Conservation (phyloP, 2,113 vertebrate genomes). For the Catagonus wagneri region DNA sequence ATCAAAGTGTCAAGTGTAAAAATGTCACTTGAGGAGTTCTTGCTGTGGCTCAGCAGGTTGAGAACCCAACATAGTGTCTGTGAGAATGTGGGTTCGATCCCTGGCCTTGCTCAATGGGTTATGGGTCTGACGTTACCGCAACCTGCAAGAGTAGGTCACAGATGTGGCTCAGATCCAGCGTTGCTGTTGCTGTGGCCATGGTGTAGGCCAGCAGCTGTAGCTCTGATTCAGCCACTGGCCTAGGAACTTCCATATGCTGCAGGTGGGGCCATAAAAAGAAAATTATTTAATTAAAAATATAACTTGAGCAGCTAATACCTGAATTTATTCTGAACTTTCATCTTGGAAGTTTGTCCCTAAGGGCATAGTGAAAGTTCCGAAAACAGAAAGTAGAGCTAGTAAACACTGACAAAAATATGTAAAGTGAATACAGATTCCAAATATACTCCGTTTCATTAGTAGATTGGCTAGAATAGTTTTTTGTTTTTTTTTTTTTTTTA, state of each 20-base stretch:
- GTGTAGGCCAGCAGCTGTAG: no score
- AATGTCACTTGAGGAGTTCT: background rate
- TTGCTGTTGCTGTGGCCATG: no score
- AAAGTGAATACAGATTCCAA: background rate
- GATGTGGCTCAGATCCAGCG: no score
- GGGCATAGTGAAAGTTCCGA: background rate
- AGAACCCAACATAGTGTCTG: no score
- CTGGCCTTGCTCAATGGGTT: no score
- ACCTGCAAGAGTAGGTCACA: no score
- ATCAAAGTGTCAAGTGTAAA: background rate
- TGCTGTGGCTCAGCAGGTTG: no score
- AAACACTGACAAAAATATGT: background rate
- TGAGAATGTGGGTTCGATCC: no score
- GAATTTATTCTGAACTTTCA: constrained; percentile 36
- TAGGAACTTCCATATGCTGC: no score
- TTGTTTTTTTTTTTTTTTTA: constrained; percentile 19
- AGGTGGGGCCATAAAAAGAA: no score
- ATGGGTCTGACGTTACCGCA: no score
- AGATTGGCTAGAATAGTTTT: background rate
- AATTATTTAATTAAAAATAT: background rate
- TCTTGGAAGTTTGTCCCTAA: background rate
- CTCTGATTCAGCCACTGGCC: no score
- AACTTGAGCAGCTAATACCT: background rate
- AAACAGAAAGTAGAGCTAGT: constrained; percentile 6
- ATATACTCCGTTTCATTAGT: background rate